Percentiles rank a stretch among this genome's conserved stretches.
These are phyloP conservation scores for Zhuqinia jingwanae DNA, from an alignment of 2,888 invertebrate genomes.

Conservation along the genomic window DNA sequence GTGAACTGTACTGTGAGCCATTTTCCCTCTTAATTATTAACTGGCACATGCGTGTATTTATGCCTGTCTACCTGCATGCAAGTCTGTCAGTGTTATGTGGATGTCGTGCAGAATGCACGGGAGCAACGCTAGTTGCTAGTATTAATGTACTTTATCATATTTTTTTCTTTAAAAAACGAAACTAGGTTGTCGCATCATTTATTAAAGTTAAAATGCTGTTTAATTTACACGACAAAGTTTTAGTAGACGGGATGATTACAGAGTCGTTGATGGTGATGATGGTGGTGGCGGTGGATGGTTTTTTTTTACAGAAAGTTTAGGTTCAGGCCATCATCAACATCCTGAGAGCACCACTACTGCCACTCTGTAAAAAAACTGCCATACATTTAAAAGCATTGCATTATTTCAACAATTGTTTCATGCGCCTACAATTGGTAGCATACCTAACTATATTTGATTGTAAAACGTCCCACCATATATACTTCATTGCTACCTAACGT, in stretches of 20 bases:
- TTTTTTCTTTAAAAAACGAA: slow-evolving; percentile 47
- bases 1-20: slow-evolving; percentile 58
- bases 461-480: not conserved
- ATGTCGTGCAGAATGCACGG: slow-evolving; percentile 33
- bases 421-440: no score
- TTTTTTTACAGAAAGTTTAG: slow-evolving; percentile 4
- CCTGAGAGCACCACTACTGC: not conserved
- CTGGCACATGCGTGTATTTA: slow-evolving; percentile 9
- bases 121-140: not conserved
- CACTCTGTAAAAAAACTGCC: not conserved
- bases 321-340: slow-evolving; percentile 43
- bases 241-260: slow-evolving; percentile 24
- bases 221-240: slow-evolving; percentile 9
- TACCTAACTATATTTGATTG: not conserved
- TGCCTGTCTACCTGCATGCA: not conserved
- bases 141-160: slow-evolving; percentile 43
- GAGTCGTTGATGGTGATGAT: not conserved
- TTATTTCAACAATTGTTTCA: no score
- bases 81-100: not conserved
- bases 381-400: not conserved
- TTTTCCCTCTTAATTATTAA: slow-evolving; percentile 63
- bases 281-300: not conserved
- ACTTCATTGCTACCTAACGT: no score
- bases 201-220: slow-evolving; percentile 29
- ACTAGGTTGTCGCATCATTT: slow-evolving; percentile 67